Conservation (phyloP, 2,797 vertebrate species). For the Prunella strophiata region DNA sequence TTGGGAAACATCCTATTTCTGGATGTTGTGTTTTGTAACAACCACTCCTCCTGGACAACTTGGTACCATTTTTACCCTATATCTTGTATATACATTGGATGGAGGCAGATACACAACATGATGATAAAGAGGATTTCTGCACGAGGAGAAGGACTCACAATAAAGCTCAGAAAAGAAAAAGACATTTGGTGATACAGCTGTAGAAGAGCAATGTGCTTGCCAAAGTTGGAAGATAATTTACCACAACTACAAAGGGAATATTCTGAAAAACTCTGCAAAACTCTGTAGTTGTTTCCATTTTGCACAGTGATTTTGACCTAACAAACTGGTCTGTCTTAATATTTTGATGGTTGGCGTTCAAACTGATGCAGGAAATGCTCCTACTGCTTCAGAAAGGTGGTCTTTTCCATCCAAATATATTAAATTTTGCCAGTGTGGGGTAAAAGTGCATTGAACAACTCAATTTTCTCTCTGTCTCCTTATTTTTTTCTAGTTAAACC, state of each 20-base stretch:
- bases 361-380: background rate
- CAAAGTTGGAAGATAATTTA: background rate
- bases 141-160: background rate
- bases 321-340: slow-evolving; percentile 23
- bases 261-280: background rate
- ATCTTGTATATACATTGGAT: background rate
- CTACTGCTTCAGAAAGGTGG: background rate
- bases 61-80: background rate
- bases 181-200: background rate
- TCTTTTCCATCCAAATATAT: slow-evolving; percentile 7
- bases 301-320: background rate
- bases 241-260: background rate
- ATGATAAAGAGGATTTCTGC: background rate
- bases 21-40: background rate
- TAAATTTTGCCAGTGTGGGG: background rate
- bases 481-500: background rate
- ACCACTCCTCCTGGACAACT: background rate
- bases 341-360: slow-evolving; percentile 4
- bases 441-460: background rate
- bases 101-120: background rate
- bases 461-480: background rate
- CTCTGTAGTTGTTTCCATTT: background rate
- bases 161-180: background rate
- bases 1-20: background rate
- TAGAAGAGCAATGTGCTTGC: background rate